Base-by-base conservation (phyloP, 2,113 vertebrate genomes). In the Arvicanthis niloticus region DNA sequence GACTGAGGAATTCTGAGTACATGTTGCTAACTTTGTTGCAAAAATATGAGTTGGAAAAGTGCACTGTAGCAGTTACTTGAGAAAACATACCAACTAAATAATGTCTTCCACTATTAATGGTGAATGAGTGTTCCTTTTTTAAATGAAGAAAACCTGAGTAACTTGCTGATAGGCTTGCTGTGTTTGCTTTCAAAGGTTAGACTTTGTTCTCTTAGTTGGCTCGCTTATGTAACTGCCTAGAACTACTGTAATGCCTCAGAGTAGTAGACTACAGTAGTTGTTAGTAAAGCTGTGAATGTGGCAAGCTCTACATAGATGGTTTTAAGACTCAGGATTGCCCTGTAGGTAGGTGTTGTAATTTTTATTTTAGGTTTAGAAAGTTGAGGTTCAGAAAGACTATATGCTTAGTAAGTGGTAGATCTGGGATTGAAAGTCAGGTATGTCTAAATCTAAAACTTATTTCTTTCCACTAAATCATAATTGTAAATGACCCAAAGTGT, bases 321-420 rank as follows among this genome's bases (percentile, higher is more conserved):
- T 93, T 82, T 88, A 95, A 91, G 94, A 34, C 78, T 94, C 58
- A 93, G 84, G 87, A 92, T 78, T 90, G 76, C 67, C 45, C 68
- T 95, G 68, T n/a, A 94, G 84, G 62, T 96, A 96, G 85, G 73
- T 96, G 78, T 91, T 96, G 51, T 78, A 88, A 92, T 96, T 94
- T 96, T 67, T 92, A 73, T 97, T 97, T 96, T 95, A 97, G 78
- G 12, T 86, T 96, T 91, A 95, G 80, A 81, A 93, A 90, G 45
- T 94, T 90, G 85, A 91, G 75, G 42, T 60, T 93, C 68, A 96
- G 82, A 89, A 95, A 92, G 56, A 40, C 96, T 51, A 60, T 84
- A 58, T 4, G 3, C 65, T 56, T 94, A 93, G 22, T 94, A 96
- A 93, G 67, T 95, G 67, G 40, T 95, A 17, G 76, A 93, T 94